These are phyloP conservation scores for Drosophila paracracens DNA, from an alignment of 2,888 invertebrate genomes.

Conservation along the genomic window DNA sequence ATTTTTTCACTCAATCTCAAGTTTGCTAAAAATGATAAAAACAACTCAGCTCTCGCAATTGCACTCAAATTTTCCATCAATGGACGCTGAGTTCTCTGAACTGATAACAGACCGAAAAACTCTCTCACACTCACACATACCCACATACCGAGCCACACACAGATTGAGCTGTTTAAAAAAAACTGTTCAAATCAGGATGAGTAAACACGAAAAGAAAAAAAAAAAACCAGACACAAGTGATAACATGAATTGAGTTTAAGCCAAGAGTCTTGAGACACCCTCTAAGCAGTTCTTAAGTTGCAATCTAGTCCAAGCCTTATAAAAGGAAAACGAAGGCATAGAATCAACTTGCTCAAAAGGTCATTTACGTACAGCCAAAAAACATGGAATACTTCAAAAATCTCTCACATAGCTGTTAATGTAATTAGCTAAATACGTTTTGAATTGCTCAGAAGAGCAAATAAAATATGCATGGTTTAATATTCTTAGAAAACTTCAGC, in stretches of 20 bases:
- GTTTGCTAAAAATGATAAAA: constrained; percentile 11
- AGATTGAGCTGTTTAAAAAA: constrained; percentile 61
- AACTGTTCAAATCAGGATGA: constrained; percentile 46
- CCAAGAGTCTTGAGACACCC: constrained; percentile 16
- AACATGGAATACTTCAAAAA: neutral
- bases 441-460: neutral
- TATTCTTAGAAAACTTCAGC: neutral
- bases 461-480: neutral
- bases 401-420: neutral
- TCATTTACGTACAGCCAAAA: neutral
- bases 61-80: constrained; percentile 74
- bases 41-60: constrained; percentile 39
- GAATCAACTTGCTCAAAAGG: neutral
- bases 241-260: constrained; percentile 33
- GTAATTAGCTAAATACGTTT: neutral
- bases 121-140: constrained; percentile 8
- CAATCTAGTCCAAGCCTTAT: neutral
- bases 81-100: constrained; percentile 67
- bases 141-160: constrained; percentile 23
- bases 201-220: constrained; percentile 2
- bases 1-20: constrained; percentile 57
- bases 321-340: too few species aligned
- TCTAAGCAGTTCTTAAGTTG: constrained; percentile 9
- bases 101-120: constrained; percentile 60
- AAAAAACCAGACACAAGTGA: constrained; percentile 35